Evolutionary conservation across 2,113 vertebrate genomes (phyloP), one percentile per base, ranked within the genome.

Genomic region (Sturnira hondurensis): DNA sequence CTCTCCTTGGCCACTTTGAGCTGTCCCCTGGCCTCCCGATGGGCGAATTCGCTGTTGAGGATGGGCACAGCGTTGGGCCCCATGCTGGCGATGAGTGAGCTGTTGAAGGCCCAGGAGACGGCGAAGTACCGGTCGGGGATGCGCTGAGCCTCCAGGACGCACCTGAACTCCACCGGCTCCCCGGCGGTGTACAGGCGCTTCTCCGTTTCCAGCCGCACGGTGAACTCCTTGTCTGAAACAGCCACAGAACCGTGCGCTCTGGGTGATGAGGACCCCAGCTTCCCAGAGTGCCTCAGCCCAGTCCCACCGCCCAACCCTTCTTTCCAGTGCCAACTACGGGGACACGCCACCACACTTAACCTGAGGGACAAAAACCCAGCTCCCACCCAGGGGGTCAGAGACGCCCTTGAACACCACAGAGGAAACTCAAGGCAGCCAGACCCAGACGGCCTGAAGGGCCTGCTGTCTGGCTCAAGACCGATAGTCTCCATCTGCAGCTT

Each of bases 91-190:
- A 99, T 99, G 71, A 99, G 99, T 43, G 99, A 99, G 98, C 99
- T 99, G 98, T 99, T 99, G 98, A 99, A 99, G 97, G 99, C 99
- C 99, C 99, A 99, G 97, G 99, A 99, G 98, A 99, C 99, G 43
- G 99, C 99, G 94, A 99, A 99, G 98, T 99, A 99, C 26, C 99
- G 99, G 97, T 99, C 99, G 0, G 99, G 99, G 65, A 99, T 78
- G 0, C 99, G 99, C 98, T 99, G 99, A 0, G 99, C 99, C 93
- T 99, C 99, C 89, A 99, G 98, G 98, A 99, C 99, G 98, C 99
- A 99, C 31, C 99, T 98, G 93, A 99, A 99, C 98, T 99, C 99
- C 96, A 99, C 99, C 0, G 99, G 98, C 97, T 99, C 99, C 19
- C 99, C 99, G 89, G 99, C 99, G 0, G 99, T 99, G 98, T 99